Base-by-base conservation (phyloP, 53 echinoderm and acorn worm species). In the Astropecten irregularis region DNA sequence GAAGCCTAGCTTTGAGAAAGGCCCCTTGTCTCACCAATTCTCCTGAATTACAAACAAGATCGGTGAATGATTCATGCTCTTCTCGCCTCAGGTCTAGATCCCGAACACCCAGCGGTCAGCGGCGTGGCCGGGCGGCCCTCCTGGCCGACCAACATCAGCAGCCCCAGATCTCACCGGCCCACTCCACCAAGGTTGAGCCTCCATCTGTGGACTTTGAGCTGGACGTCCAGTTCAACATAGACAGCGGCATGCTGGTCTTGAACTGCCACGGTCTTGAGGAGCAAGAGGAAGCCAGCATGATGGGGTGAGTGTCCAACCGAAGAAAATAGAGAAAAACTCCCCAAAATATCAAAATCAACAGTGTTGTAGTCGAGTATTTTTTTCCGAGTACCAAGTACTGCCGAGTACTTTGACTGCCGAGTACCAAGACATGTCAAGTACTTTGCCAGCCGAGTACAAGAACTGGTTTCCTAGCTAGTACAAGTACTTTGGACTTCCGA, bases 161-260 rank as follows among this genome's bases (percentile, higher is more conserved):
- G 21, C 73, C 74, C 28, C 56, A 69, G 11, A 44, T 68, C 26
- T 92, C 92, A 2, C 92, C 92, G 26, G 86, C 86, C 13, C 86
- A 89, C 49, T 86, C 92, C 49, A 74, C 83, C 54, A 88, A 88
- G 37, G 76, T 84, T 16, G 97, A 94, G 59, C 93, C 87, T 9
- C 77, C 77, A 0, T 86, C 90, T 2, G 82, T 97, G 53, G 86
- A 93, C 74, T 89, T 97, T 57, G 94, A 94, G 58, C 83, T 97
- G 60, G 92, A 97, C 19, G 83, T 92, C 16, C 84, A 89, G 68
- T 84, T 94, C 58, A 91, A 87, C 26, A 91, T 94, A 9, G 96
- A 96, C 77, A 94, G 91, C 30, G 97, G 93, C 42, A 89, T 92
- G 68, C 83, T 97, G 76, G 87, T 91, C 53, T 82, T 97, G 8